phyloP scores from a whole-genome alignment of 1,140 invertebrate species.

The Plutomurus gul region DNA sequence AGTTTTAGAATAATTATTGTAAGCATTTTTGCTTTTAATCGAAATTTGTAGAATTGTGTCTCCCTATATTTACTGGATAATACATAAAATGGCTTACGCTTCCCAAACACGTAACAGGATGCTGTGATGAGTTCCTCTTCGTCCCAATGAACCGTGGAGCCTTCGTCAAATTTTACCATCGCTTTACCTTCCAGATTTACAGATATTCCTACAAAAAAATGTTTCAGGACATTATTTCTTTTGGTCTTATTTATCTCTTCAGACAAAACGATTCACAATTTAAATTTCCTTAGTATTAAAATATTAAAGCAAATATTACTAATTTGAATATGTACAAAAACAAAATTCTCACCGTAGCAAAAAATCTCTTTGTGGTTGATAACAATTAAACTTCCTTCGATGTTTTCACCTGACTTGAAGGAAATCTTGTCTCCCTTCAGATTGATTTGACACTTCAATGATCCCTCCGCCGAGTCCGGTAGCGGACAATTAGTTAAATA shows the following conservation, averaged over 20 bases:
- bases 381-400: background rate
- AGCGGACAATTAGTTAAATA: background rate
- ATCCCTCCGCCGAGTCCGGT: background rate
- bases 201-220: background rate
- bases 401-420: background rate
- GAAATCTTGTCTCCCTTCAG: background rate
- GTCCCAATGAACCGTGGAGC: background rate
- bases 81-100: background rate
- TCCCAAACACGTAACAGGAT: background rate
- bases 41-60: too few relatives aligned
- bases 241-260: too few relatives aligned
- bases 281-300: too few relatives aligned
- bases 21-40: too few relatives aligned
- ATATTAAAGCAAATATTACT: too few relatives aligned
- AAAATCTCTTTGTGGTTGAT: background rate
- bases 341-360: background rate
- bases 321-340: background rate
- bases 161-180: background rate
- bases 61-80: too few relatives aligned
- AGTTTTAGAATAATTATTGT: too few relatives aligned
- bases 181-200: slow-evolving; percentile 8
- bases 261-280: background rate
- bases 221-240: too few relatives aligned
- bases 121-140: slow-evolving; percentile 5
- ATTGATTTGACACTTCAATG: background rate